Evolutionary conservation across 2,113 vertebrate species (phyloP), one percentile per base, ranked within the genome.

Genomic region (Ardeotis arabs): DNA sequence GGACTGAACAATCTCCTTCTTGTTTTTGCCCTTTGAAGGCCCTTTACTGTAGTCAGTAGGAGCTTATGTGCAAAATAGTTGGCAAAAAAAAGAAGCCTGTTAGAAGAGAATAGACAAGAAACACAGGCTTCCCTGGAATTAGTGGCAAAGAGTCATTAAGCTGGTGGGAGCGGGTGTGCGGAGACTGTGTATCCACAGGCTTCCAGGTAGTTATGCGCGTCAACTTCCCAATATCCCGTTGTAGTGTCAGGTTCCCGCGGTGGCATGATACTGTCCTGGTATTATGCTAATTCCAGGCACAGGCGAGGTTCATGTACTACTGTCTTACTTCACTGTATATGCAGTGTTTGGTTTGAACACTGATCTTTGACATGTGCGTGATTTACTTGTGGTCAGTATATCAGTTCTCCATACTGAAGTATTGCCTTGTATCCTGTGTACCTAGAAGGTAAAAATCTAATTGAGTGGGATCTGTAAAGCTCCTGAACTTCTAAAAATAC

Each of bases 1-100:
- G 84, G 45, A 27, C 53, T 76, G 87, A 96, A 97, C 96, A 96
- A 87, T 91, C 74, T 92, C 66, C 37, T 77, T 7, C 60, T 92
- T 87, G 92, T 96, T 78, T 95, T 87, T 94, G 91, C 90, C 87
- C 83, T 92, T 92, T 92, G 86, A 82, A 89, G 92, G 77, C 86
- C 29, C 23, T 92, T 79, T 73, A 52, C 63, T 89, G 84, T 89
- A 89, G 45, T 91, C 41, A 92, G 77, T 89, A 76, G 89, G 89
- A 91, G 77, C 84, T 92, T 91, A 76, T 73, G 84, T 89, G 41
- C 77, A 95, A 78, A 95, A 50, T 4, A 82, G 52, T 60, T 89
- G 86, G 69, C 66, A n/a, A n/a, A 78, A 68, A 80, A 80, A 77
- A 77, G n/a, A 58, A 89, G 81, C 21, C 18, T 84, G 9, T 73